These are phyloP conservation scores for Lutraria rhynchaena DNA, from an alignment of 1,140 invertebrate species.

Conservation along the genomic window DNA sequence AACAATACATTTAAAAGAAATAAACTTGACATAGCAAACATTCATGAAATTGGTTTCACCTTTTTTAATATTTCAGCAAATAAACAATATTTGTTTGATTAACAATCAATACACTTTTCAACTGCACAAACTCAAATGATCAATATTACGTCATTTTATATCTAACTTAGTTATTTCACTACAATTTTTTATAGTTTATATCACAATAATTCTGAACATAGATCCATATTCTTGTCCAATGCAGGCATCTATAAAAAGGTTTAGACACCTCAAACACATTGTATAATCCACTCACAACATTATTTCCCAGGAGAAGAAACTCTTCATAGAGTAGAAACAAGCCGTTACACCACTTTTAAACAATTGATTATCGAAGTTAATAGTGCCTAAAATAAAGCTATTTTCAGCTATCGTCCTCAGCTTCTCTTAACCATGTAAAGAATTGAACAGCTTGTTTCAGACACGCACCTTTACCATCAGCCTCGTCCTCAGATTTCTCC, in stretches of 20 bases:
- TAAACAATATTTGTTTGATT: no score
- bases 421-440: conserved; percentile 85
- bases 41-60: no score
- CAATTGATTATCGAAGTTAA: no score
- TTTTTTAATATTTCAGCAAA: no score
- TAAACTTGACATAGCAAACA: no score
- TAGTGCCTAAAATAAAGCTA: conserved; percentile 35
- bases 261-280: not conserved
- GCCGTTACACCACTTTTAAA: no score
- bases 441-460: conserved; percentile 85
- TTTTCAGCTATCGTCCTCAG: conserved; percentile 78
- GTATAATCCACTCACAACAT: no score
- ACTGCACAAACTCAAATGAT: conserved; percentile 27
- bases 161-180: not conserved
- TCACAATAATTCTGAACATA: conserved; percentile 14
- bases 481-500: conserved; percentile 84
- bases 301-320: no score
- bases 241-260: not conserved
- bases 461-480: conserved; percentile 85
- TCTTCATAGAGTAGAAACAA: no score
- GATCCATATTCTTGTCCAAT: not conserved
- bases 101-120: no score
- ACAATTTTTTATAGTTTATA: conserved; percentile 33
- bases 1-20: no score
- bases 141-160: not conserved